Percentiles rank a stretch among this genome's conserved stretches.
Evolutionary conservation across 2,888 invertebrate species (phyloP).

Genomic region (Aleiodes leptofemur): DNA sequence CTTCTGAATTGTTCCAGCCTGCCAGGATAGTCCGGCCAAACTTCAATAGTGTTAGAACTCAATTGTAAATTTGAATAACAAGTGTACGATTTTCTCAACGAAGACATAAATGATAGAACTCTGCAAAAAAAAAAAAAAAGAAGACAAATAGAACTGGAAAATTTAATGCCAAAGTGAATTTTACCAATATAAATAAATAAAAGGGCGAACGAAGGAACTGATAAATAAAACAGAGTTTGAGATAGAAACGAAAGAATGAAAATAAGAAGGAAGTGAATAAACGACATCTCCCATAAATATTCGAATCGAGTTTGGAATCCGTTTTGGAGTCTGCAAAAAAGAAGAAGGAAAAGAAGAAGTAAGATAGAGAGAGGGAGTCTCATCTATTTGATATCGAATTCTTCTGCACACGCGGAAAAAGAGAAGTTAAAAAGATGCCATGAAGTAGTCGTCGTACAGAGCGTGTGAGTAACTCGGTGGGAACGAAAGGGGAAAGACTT

Average conservation of each 20-base stretch:
- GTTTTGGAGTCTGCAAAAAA: slow-evolving; percentile 6
- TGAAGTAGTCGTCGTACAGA: slow-evolving; percentile 46
- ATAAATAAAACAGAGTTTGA: slow-evolving; percentile 45
- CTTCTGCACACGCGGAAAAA: slow-evolving; percentile 33
- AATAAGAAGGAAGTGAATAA: slow-evolving; percentile 38
- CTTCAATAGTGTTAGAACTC: not conserved
- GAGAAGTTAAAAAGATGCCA: slow-evolving; percentile 34
- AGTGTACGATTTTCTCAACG: too few species aligned
- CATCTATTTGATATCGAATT: slow-evolving; percentile 49
- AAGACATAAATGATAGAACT: slow-evolving; percentile 2
- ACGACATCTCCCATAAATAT: slow-evolving; percentile 43
- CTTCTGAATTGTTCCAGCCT: slow-evolving; percentile 35
- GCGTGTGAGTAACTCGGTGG: slow-evolving; percentile 51
- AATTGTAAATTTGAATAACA: not conserved
- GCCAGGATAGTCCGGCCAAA: slow-evolving; percentile 37
- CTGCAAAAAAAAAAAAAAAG: not conserved
- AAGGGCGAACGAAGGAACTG: slow-evolving; percentile 15
- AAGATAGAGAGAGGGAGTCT: slow-evolving; percentile 17
- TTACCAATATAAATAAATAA: slow-evolving; percentile 27
- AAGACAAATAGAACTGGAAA: not conserved
- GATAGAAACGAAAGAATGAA: slow-evolving; percentile 43
- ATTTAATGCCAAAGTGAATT: slow-evolving; percentile 4
- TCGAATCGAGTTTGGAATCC: slow-evolving; percentile 38
- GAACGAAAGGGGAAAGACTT: slow-evolving; percentile 26
- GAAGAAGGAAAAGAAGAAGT: slow-evolving; percentile 10